These are phyloP conservation scores for Paracentrotus lividus DNA, from an alignment of 53 echinoderm and acorn worm genomes.

Conservation along the genomic window DNA sequence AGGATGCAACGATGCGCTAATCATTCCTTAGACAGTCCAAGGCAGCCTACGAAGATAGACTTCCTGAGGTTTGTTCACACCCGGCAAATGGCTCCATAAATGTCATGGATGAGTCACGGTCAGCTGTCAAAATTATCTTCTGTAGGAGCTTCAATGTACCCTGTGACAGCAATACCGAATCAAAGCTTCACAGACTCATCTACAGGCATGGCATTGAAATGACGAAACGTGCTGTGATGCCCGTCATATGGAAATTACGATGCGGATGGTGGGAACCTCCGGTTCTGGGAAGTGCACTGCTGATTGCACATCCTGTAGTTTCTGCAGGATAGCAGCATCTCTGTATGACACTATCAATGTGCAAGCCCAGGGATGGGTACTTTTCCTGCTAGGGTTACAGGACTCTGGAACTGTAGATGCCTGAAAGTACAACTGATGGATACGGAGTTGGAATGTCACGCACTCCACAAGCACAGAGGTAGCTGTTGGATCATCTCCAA, in stretches of 20 bases:
- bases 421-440: conserved; percentile 36
- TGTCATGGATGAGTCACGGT: no score
- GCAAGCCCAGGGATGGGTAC: conserved; percentile 60
- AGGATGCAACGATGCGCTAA: not conserved
- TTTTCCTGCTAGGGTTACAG: conserved; percentile 43
- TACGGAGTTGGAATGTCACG: conserved; percentile 40
- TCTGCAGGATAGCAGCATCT: conserved; percentile 11
- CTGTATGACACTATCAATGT: conserved; percentile 48
- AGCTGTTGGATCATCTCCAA: conserved; percentile 57
- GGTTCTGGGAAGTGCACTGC: not conserved
- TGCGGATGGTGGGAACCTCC: conserved; percentile 31
- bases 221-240: conserved; percentile 52
- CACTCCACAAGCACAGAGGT: conserved; percentile 39
- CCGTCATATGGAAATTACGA: no score
- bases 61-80: conserved; percentile 50
- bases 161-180: not conserved
- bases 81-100: not conserved
- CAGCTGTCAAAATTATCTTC: not conserved
- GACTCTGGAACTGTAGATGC: conserved; percentile 68
- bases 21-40: not conserved
- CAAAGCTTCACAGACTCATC: conserved; percentile 26
- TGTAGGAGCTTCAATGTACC: conserved; percentile 18
- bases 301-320: conserved; percentile 4
- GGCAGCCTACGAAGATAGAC: conserved; percentile 54
- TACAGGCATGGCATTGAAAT: conserved; percentile 38